Evolutionary conservation across 2,113 vertebrate species (phyloP).

Genomic region (Zosterops japonicus): DNA sequence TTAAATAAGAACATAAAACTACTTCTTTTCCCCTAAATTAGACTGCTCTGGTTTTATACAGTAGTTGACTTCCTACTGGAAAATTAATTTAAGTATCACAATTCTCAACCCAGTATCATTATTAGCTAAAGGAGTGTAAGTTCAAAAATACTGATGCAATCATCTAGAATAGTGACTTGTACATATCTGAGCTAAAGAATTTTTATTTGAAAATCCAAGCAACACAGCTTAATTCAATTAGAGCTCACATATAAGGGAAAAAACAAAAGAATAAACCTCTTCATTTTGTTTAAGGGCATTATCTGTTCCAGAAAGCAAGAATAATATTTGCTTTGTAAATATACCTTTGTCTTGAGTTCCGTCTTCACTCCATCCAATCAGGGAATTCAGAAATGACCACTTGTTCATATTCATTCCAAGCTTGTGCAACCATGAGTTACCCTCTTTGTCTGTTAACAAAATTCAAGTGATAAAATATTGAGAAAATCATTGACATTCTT

Average conservation of each 20-base stretch:
- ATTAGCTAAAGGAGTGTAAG: not conserved
- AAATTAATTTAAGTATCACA: not conserved
- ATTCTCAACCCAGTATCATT: not conserved
- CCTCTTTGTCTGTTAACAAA: conserved; percentile 34
- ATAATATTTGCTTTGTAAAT: not conserved
- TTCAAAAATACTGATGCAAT: not conserved
- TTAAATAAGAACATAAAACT: not conserved
- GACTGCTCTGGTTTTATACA: not conserved
- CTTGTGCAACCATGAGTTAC: conserved; percentile 27
- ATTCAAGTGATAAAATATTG: not conserved
- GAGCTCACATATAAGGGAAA: not conserved
- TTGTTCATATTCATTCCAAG: conserved; percentile 53
- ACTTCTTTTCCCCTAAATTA: accelerated
- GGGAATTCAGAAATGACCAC: conserved; percentile 50
- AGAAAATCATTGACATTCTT: not conserved
- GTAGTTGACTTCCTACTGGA: not conserved
- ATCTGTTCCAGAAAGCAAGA: not conserved
- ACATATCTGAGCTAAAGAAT: not conserved
- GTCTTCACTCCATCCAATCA: conserved; percentile 28
- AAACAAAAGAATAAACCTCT: not conserved
- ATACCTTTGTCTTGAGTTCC: conserved; percentile 40
- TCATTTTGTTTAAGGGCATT: not conserved
- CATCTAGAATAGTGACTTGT: not conserved
- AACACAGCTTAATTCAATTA: not conserved
- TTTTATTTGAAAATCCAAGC: not conserved